Percentiles rank a stretch among this genome's conserved stretches.
Conservation (phyloP, 1,140 invertebrate species). For the Manduca sexta region DNA sequence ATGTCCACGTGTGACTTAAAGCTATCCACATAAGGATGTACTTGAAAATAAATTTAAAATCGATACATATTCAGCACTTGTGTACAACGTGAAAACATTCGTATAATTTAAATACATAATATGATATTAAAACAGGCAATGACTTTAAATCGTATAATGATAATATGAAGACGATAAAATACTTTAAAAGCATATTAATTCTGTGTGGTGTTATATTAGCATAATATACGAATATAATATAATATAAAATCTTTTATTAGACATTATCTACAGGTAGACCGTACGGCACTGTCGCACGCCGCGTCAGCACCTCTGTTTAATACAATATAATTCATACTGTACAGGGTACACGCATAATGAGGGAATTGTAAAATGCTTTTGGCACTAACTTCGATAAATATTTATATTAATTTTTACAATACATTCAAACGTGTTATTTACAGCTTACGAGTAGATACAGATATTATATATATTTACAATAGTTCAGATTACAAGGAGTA, state of each 20-base stretch:
- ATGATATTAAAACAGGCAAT: slow-evolving; percentile 10
- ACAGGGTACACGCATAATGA: slow-evolving; percentile 40
- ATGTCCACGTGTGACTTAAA: slow-evolving; percentile 16
- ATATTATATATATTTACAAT: slow-evolving; percentile 56
- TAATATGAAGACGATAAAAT: slow-evolving; percentile 25
- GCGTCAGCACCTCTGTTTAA: slow-evolving; percentile 1
- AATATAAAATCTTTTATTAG: slow-evolving; percentile 14
- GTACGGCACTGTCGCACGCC: neutral
- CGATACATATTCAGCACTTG: neutral
- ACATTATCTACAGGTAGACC: neutral
- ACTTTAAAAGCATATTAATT: slow-evolving; percentile 42
- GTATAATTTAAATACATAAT: too few relatives aligned
- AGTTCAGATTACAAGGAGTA: slow-evolving; percentile 21
- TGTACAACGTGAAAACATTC: slow-evolving; percentile 14
- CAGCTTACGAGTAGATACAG: slow-evolving; percentile 47
- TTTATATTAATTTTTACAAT: slow-evolving; percentile 42
- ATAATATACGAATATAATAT: too few relatives aligned
- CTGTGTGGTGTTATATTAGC: slow-evolving; percentile 5
- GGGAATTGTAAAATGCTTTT: slow-evolving; percentile 59
- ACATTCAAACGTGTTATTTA: slow-evolving; percentile 62
- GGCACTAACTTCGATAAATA: slow-evolving; percentile 67
- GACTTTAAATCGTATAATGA: slow-evolving; percentile 8
- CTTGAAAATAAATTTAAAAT: neutral
- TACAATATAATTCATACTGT: slow-evolving; percentile 20
- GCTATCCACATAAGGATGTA: slow-evolving; percentile 2